Base-by-base conservation (phyloP, 1,140 invertebrate genomes). In the Bombus sibiricus region DNA sequence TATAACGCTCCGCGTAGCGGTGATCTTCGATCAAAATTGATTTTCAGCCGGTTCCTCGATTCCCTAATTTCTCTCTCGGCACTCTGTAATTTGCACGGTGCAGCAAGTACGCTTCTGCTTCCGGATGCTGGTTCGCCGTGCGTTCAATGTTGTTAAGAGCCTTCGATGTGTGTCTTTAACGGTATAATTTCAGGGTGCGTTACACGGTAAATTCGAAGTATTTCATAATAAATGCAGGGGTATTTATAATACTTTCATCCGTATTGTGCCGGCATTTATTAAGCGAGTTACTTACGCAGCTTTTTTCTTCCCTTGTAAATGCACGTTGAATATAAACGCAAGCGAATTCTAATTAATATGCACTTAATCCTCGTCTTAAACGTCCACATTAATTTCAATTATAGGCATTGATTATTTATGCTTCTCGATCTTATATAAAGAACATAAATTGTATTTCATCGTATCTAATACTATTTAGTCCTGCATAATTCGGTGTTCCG, bases 21-120 rank as follows among this genome's bases (percentile, higher is more conserved):
- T 22, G 64, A 73, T 80, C 59, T 32, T 41, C 78, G 69, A 74
- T 81, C 71, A 69, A 81, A 85, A 85, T 81, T 81, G 79, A 85
- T 81, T 85, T 68, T 43, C 43, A 22, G 6, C 78, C 84, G 71
- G 78, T 85, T 81, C 34, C 57, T 13, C 43, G 59, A 68, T 81
- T 81, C 83, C 77, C 76, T 72, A 83, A 83, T 71, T 72, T 72
- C 32, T 32, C 25, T 43, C 64, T 34, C 34, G 73, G 47, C 66
- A 77, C 81, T 74, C 74, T 86, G 77, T 74, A 81, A 85, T 85
- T 85, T 85, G 68, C 68, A 72, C 83, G 83, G 57, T 62, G 66
- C 68, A 64, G 13, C 64, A 41, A 59, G 18, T 53, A 28, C 28
- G 62, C 32, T 43, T 32, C 74, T 59, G 82, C 53, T 62, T 80